These are phyloP conservation scores for Ligdia adustata DNA, from an alignment of 2,888 invertebrate species.

Conservation along the genomic window DNA sequence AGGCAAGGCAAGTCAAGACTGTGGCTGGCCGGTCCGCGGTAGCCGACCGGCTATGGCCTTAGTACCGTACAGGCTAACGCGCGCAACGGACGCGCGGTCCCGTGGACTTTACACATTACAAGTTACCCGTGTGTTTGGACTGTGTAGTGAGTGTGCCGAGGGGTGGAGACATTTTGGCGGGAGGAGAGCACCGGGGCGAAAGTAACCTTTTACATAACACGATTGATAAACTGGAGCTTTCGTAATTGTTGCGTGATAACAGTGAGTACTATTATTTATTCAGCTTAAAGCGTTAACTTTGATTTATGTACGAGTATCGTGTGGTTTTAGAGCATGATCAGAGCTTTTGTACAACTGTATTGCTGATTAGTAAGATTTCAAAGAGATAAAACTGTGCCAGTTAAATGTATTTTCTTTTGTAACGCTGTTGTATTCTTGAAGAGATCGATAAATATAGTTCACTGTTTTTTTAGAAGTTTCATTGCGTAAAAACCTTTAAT, in stretches of 20 bases:
- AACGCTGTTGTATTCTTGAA: too few relatives aligned
- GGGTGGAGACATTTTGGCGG: slow-evolving; percentile 53
- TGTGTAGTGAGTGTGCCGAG: slow-evolving; percentile 46
- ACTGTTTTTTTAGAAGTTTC: neutral
- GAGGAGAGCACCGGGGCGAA: slow-evolving; percentile 57
- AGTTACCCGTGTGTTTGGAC: slow-evolving; percentile 51
- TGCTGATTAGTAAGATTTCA: neutral
- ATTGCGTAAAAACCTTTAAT: neutral
- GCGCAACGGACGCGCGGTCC: slow-evolving; percentile 67
- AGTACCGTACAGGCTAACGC: slow-evolving; percentile 72
- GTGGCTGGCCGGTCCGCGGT: slow-evolving; percentile 41
- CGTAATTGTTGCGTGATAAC: slow-evolving; percentile 76
- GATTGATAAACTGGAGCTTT: slow-evolving; percentile 69
- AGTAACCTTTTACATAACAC: slow-evolving; percentile 66
- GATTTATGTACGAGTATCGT: slow-evolving; percentile 26
- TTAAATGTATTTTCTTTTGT: neutral
- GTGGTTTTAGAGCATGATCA: too few relatives aligned
- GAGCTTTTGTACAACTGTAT: slow-evolving; percentile 2
- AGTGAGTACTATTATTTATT: slow-evolving; percentile 61
- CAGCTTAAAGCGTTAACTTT: slow-evolving; percentile 22
- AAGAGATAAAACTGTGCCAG: neutral
- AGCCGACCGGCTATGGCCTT: slow-evolving; percentile 43
- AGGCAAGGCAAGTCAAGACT: slow-evolving; percentile 36
- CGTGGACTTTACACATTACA: slow-evolving; percentile 32
- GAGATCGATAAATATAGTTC: too few relatives aligned